These are phyloP conservation scores for Kryphioiulus occultus DNA, from an alignment of 2,888 invertebrate species.

Conservation along the genomic window DNA sequence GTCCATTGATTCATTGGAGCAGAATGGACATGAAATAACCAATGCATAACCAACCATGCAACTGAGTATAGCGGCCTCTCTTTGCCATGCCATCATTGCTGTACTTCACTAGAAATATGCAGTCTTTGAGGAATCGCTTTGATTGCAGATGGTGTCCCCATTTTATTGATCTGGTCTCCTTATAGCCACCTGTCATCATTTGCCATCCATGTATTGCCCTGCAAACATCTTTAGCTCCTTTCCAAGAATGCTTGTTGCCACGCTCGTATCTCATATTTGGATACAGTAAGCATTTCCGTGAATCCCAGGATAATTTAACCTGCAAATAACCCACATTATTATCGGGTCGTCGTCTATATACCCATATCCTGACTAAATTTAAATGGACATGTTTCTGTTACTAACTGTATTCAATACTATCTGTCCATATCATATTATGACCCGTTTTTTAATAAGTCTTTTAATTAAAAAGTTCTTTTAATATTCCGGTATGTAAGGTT, in stretches of 20 bases:
- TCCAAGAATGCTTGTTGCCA: not conserved
- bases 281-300: too few species aligned
- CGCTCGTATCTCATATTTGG: not conserved
- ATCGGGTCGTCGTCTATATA: too few species aligned
- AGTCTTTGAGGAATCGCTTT: not conserved
- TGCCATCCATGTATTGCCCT: not conserved
- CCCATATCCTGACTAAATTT: too few species aligned
- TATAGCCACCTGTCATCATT: not conserved
- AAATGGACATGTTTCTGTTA: too few species aligned
- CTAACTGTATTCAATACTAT: too few species aligned
- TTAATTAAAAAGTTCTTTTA: too few species aligned
- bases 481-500: too few species aligned
- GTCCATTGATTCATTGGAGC: not conserved
- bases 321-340: too few species aligned
- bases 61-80: not conserved
- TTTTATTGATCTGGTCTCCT: not conserved
- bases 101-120: not conserved
- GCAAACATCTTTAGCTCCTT: not conserved
- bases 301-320: too few species aligned
- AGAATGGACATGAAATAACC: slow-evolving; percentile 17
- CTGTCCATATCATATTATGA: too few species aligned
- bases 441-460: too few species aligned
- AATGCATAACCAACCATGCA: slow-evolving; percentile 17
- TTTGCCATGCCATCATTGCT: not conserved
- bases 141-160: not conserved